Percentiles rank a stretch among this genome's conserved stretches.
These are phyloP conservation scores for Torymus tubicola DNA, from an alignment of 2,888 invertebrate genomes.

Conservation along the genomic window DNA sequence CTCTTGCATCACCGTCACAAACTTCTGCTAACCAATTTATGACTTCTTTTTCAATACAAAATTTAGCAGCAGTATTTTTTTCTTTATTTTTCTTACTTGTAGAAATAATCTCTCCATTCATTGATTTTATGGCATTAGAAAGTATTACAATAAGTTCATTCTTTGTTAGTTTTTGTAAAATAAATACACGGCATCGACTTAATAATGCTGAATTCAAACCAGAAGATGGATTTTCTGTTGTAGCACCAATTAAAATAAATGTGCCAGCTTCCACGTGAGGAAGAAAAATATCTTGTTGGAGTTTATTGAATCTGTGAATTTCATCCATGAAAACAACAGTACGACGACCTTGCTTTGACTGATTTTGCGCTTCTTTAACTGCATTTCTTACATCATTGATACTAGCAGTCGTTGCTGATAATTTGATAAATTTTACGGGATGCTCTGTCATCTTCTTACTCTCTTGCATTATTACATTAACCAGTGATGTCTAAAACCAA, in stretches of 20 bases:
- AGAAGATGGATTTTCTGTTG: conserved; percentile 93
- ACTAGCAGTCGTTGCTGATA: conserved; percentile 87
- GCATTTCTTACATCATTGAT: conserved; percentile 88
- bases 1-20: conserved; percentile 89
- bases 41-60: conserved; percentile 80
- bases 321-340: conserved; percentile 92
- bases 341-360: conserved; percentile 82
- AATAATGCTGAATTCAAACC: conserved; percentile 87
- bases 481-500: conserved; percentile 82
- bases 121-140: conserved; percentile 78
- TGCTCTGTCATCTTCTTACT: conserved; percentile 79
- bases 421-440: conserved; percentile 82
- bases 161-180: conserved; percentile 83
- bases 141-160: conserved; percentile 82
- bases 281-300: conserved; percentile 89
- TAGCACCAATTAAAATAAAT: conserved; percentile 87
- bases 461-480: conserved; percentile 84
- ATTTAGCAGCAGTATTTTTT: conserved; percentile 60
- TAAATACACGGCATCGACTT: conserved; percentile 87
- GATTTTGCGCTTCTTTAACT: conserved; percentile 84
- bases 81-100: conserved; percentile 1
- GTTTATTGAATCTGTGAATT: conserved; percentile 91
- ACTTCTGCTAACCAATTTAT: conserved; percentile 85
- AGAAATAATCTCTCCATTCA: conserved; percentile 67
- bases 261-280: conserved; percentile 89